A percentile compares a stretch with the other conserved stretches of the same genome.
phyloP scores from a whole-genome alignment of 2,113 vertebrate species.

The Phrynosoma platyrhinos region DNA sequence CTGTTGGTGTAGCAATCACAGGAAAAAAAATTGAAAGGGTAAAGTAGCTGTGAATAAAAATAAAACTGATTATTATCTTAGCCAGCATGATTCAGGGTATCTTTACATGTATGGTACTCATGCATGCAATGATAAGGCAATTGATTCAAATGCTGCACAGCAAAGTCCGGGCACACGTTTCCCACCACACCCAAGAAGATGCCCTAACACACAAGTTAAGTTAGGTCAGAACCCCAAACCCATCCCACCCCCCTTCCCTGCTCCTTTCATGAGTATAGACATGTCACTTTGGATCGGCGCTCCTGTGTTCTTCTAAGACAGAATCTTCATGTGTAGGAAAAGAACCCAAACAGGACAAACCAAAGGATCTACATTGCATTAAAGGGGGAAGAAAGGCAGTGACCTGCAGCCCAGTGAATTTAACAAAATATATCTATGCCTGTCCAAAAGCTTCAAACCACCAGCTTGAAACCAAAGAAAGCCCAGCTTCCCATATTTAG shows the following conservation, averaged over 20 bases:
- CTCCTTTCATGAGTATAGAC: background rate
- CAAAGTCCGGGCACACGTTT: background rate
- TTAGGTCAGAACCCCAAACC: background rate
- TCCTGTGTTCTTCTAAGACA: background rate
- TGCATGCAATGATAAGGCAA: background rate
- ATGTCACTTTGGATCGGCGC: background rate
- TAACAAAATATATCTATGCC: background rate
- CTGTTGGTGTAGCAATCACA: background rate
- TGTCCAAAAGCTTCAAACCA: background rate
- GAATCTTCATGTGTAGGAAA: background rate
- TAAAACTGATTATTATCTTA: background rate
- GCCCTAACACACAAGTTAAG: background rate
- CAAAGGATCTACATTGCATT: no score
- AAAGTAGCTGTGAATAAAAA: background rate
- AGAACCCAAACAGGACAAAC: background rate
- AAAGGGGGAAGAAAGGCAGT: background rate
- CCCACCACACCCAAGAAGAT: background rate
- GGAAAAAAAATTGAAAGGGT: background rate
- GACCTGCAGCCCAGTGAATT: background rate
- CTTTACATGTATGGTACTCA: background rate
- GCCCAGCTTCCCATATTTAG: slow-evolving; percentile 2
- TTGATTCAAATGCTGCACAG: background rate
- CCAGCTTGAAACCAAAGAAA: slow-evolving; percentile 10
- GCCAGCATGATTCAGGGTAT: background rate
- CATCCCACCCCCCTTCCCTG: no score